Percentiles rank a stretch among this genome's conserved stretches.
These are phyloP conservation scores for Esperia sulphurella DNA, from an alignment of 2,888 invertebrate genomes.

Conservation along the genomic window DNA sequence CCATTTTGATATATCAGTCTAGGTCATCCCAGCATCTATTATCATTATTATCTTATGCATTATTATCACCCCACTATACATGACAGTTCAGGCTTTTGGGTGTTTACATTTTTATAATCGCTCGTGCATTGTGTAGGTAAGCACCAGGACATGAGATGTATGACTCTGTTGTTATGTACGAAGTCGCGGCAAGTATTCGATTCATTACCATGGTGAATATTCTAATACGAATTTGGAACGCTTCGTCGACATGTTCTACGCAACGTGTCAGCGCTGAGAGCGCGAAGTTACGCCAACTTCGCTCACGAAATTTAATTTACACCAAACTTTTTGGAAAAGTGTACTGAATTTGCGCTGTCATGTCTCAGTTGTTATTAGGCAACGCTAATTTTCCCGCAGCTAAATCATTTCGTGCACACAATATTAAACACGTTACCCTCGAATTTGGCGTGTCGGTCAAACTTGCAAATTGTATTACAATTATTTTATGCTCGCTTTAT, in stretches of 20 bases:
- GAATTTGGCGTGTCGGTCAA: conserved; percentile 44
- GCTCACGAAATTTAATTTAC: conserved; percentile 55
- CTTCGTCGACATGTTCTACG: conserved; percentile 33
- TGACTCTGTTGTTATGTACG: background rate
- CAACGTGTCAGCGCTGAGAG: conserved; percentile 42
- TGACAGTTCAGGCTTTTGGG: no score
- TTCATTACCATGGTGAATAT: conserved; percentile 13
- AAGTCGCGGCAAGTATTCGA: conserved; percentile 4
- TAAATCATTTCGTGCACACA: conserved; percentile 52
- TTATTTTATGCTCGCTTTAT: conserved; percentile 28
- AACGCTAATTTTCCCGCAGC: conserved; percentile 48
- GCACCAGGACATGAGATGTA: background rate
- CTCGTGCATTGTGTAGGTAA: background rate
- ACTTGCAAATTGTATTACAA: conserved; percentile 48
- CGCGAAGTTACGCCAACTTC: conserved; percentile 49
- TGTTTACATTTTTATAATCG: no score
- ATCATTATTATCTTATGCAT: no score
- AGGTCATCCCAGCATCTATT: no score
- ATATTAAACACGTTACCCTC: conserved; percentile 51
- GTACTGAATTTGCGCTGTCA: conserved; percentile 57
- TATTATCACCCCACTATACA: no score
- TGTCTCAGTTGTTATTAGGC: conserved; percentile 59
- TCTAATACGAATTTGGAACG: conserved; percentile 23
- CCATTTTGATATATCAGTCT: no score
- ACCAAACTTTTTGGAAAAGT: conserved; percentile 57